Percentiles rank a stretch among this genome's conserved stretches.
Evolutionary conservation across 2,113 vertebrate genomes (phyloP).

Genomic region (Carettochelys insculpta): DNA sequence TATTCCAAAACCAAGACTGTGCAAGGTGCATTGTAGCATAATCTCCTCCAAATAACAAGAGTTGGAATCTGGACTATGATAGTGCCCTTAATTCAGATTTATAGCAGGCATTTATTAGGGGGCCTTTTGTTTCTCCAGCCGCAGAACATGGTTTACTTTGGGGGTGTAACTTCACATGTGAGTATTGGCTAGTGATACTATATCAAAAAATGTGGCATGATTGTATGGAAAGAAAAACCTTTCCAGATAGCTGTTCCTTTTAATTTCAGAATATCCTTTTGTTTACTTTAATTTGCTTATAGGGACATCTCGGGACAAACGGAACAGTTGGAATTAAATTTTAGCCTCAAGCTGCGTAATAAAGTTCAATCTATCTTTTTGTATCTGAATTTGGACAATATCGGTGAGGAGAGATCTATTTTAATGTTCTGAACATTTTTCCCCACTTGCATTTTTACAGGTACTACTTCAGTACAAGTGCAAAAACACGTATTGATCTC

Average conservation of each 20-base stretch:
- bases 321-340: neutral
- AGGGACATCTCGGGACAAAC: slow-evolving; percentile 3
- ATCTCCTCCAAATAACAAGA: neutral
- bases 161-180: neutral
- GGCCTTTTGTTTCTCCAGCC: neutral
- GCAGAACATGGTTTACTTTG: neutral
- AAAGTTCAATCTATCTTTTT: slow-evolving; percentile 16
- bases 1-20: neutral
- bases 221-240: accelerated
- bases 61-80: neutral
- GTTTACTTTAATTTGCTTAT: slow-evolving; percentile 10
- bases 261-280: accelerated
- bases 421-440: slow-evolving; percentile 38
- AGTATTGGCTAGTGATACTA: neutral
- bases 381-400: slow-evolving; percentile 31
- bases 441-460: slow-evolving; percentile 41
- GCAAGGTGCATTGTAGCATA: neutral
- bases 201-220: neutral
- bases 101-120: neutral
- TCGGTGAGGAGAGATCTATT: slow-evolving; percentile 35
- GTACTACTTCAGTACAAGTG: slow-evolving; percentile 63
- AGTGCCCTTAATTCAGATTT: neutral
- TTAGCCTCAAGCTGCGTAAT: neutral
- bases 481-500: slow-evolving; percentile 75
- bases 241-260: accelerated